Percentiles rank a stretch among this genome's conserved stretches.
Conservation (phyloP, 2,797 vertebrate genomes). For the Cuculus canorus region DNA sequence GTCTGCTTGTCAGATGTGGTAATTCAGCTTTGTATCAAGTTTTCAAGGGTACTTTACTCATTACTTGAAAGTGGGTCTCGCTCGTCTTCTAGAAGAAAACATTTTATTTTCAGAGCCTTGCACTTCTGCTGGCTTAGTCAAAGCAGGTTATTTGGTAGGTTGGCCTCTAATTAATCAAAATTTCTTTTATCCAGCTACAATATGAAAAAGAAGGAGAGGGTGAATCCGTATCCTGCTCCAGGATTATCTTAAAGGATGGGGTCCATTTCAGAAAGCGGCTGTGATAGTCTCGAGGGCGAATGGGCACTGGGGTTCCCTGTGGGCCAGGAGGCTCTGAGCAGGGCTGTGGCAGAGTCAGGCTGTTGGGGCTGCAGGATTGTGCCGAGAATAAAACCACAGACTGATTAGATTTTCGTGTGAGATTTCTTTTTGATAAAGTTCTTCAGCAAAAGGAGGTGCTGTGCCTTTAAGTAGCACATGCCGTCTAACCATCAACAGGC, state of each 20-base stretch:
- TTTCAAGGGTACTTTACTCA: not conserved
- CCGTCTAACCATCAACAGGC: slow-evolving; percentile 49
- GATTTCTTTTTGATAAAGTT: not conserved
- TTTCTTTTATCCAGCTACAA: not conserved
- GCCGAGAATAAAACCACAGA: not conserved
- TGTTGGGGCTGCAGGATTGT: too few species aligned
- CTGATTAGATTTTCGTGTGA: not conserved
- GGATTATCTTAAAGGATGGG: not conserved
- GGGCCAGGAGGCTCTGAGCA: not conserved
- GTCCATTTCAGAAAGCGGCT: not conserved
- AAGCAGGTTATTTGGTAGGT: not conserved
- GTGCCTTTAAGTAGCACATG: slow-evolving; percentile 47
- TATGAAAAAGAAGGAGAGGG: not conserved
- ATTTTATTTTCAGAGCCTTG: not conserved
- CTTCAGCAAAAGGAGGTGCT: not conserved
- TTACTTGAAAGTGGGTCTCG: not conserved
- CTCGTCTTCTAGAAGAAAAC: not conserved
- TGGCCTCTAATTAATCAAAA: not conserved
- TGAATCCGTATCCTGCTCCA: not conserved
- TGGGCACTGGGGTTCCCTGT: not conserved
- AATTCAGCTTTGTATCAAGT: not conserved
- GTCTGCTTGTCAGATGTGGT: not conserved
- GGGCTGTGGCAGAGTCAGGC: not conserved
- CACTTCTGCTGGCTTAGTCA: not conserved
- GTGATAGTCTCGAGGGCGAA: fast-evolving